Evolutionary conservation across 2,888 invertebrate species (phyloP).

Genomic region (Hermaeophaga mercurialis): DNA sequence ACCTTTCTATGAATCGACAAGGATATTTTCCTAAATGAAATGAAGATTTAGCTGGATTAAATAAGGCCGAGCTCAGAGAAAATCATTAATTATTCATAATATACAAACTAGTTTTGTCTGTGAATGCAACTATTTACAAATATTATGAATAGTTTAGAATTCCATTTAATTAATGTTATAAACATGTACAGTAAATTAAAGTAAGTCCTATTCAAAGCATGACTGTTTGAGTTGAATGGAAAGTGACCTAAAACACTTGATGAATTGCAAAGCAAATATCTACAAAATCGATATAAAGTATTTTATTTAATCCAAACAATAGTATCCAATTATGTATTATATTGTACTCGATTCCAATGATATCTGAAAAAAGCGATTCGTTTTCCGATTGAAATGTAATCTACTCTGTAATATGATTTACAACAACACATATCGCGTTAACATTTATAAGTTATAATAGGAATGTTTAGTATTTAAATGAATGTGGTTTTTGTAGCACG

Average conservation of each 20-base stretch:
- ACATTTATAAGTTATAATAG: slow-evolving; percentile 14
- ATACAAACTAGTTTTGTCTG: slow-evolving; percentile 16
- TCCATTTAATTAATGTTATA: slow-evolving; percentile 38
- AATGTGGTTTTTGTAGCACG: slow-evolving; percentile 9
- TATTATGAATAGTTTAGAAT: slow-evolving; percentile 34
- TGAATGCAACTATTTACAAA: slow-evolving; percentile 23
- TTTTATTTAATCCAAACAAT: slow-evolving; percentile 9
- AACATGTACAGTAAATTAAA: slow-evolving; percentile 41
- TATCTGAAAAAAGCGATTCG: neutral
- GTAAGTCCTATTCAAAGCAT: slow-evolving; percentile 41
- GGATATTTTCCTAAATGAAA: no score
- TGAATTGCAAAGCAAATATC: slow-evolving; percentile 43
- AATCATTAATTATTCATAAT: slow-evolving; percentile 13
- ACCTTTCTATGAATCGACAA: no score
- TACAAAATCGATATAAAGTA: slow-evolving; percentile 5
- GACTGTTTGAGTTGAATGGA: slow-evolving; percentile 44
- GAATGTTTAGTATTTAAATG: slow-evolving; percentile 13
- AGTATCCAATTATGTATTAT: neutral
- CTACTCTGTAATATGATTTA: slow-evolving; percentile 9
- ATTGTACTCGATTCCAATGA: neutral
- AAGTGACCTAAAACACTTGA: slow-evolving; percentile 47
- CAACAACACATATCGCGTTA: slow-evolving; percentile 1
- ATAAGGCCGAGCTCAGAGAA: neutral
- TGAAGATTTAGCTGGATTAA: slow-evolving; percentile 6
- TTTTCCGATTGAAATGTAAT: slow-evolving; percentile 6